Percentiles rank a stretch among this genome's conserved stretches.
Conservation (phyloP, 1,140 invertebrate species). For the Trissolcus basalis region DNA sequence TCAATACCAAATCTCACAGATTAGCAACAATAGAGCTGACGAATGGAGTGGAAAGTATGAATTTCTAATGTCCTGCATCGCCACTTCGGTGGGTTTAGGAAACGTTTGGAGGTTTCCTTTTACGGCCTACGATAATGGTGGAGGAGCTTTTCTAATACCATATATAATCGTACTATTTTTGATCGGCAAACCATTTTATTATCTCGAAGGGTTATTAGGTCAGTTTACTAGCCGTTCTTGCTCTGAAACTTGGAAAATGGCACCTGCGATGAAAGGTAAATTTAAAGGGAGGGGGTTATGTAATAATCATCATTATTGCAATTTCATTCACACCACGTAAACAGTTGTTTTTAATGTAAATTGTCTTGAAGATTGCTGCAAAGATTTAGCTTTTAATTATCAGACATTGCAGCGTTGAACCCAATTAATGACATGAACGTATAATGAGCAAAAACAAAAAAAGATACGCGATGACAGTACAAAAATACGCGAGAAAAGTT, state of each 20-base stretch:
- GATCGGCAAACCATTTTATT: constrained; percentile 92
- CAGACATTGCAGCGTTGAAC: constrained; percentile 9
- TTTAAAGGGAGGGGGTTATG: constrained; percentile 84
- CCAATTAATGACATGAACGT: constrained; percentile 14
- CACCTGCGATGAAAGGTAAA: constrained; percentile 81
- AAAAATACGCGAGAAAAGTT: background rate
- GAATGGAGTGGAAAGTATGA: constrained; percentile 90
- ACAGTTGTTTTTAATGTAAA: too few species aligned
- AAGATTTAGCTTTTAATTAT: constrained; percentile 31
- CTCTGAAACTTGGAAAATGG: constrained; percentile 77
- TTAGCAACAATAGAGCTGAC: constrained; percentile 66
- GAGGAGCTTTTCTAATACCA: constrained; percentile 88
- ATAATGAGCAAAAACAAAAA: constrained; percentile 15
- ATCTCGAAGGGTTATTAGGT: constrained; percentile 88
- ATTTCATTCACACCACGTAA: too few species aligned
- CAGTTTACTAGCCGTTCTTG: constrained; percentile 87
- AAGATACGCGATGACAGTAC: background rate
- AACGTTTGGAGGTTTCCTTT: constrained; percentile 94
- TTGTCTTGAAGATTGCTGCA: constrained; percentile 62
- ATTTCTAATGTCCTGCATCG: constrained; percentile 91
- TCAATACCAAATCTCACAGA: too few species aligned
- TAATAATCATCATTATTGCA: background rate
- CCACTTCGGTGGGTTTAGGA: constrained; percentile 90
- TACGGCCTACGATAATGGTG: constrained; percentile 88
- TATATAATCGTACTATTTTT: constrained; percentile 89